phyloP scores from a whole-genome alignment of 1,140 invertebrate genomes.

The Heliconius hewitsoni region DNA sequence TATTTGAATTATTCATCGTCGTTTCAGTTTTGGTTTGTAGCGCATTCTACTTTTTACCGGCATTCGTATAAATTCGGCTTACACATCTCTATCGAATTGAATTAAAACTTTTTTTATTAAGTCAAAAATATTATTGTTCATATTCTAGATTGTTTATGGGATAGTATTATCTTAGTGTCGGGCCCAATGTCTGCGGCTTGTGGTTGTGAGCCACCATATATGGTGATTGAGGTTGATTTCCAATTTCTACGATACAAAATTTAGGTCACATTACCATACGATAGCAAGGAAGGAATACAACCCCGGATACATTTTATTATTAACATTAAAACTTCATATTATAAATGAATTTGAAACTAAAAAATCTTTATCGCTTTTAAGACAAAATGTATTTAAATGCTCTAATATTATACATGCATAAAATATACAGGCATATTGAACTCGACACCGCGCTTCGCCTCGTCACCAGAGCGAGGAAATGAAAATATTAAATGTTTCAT shows the following conservation, averaged over 20 bases:
- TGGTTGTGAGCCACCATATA: conserved; percentile 22
- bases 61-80: conserved; percentile 1
- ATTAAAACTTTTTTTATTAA: not conserved
- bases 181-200: conserved; percentile 27
- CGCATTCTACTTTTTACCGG: conserved; percentile 8
- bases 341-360: too few relatives aligned
- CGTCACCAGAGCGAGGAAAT: too few relatives aligned
- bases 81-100: not conserved
- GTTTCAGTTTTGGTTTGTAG: conserved; percentile 24
- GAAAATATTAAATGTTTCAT: too few relatives aligned
- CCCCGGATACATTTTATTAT: not conserved
- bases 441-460: too few relatives aligned
- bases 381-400: too few relatives aligned
- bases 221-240: conserved; percentile 26
- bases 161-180: conserved; percentile 24
- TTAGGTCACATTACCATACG: conserved; percentile 17
- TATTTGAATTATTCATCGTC: conserved; percentile 30
- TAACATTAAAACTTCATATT: not conserved
- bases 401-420: too few relatives aligned
- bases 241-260: conserved; percentile 22
- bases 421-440: too few relatives aligned
- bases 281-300: not conserved
- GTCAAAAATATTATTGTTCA: not conserved
- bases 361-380: too few relatives aligned
- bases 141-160: conserved; percentile 17